Base-by-base conservation (phyloP, 1,140 invertebrate species). In the Eurosta solidaginis region DNA sequence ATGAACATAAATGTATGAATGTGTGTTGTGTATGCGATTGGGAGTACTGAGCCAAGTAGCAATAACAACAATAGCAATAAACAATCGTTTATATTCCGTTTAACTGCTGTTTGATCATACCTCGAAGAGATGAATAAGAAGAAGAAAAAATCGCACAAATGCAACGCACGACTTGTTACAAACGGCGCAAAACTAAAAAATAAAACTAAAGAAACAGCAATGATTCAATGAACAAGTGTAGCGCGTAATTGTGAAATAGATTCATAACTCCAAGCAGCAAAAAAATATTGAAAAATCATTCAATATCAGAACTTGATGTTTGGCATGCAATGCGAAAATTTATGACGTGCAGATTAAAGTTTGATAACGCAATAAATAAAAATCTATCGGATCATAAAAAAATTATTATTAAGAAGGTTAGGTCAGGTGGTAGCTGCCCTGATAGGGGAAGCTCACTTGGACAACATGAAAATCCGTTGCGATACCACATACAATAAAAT, bases 81-180 rank as follows among this genome's bases (percentile, higher is more conserved):
- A 12, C 45, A 2, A 52, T 52, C 49, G n/a, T n/a, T n/a, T 3
- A 25, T 22, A 20, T 25, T 22, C 49, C 25, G 49, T n/a, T 20
- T 22, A 9, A 22, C 4, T 63, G 14, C 14, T 40, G 54, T 36
- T 33, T 27, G n/a, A n/a, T n/a, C n/a, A n/a, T n/a, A n/a, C n/a
- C n/a, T 33, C 36, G 29, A 40, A 36, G 54, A 36, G 17, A n/a
- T 36, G 17, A 17, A 33, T 36, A 36, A 1, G 33, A 0, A 63
- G 17, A 63, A 40, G 17, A 36, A n/a, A 33, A 36, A 63, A 63
- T 47, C 45, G 45, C 17, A 63, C 1, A 63, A 63, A 63, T 5
- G 33, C 54, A n/a, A 20, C 59, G 59, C 59, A 68, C 59, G 59
- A 68, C 14, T 68, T 68, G 33, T 68, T 68, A 36, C 59, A 68